Conservation (phyloP, 2,797 vertebrate genomes). For the Anas bernieri region DNA sequence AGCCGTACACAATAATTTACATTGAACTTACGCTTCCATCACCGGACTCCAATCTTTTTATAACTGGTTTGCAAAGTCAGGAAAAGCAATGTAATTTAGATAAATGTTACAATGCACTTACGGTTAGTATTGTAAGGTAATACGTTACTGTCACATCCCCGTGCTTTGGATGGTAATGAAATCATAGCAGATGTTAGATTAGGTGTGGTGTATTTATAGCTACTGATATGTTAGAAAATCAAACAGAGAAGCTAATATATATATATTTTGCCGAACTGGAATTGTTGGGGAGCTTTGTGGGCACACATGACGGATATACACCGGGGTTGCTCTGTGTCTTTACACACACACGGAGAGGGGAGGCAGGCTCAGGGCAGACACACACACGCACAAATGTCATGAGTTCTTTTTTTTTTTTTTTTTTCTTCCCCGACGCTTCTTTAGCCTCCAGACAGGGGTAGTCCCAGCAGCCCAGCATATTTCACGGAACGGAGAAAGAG, state of each 20-base stretch:
- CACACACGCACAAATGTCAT: slow-evolving; percentile 15
- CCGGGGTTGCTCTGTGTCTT: background rate
- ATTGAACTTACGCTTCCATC: slow-evolving; percentile 63
- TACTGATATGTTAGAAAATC: slow-evolving; percentile 52
- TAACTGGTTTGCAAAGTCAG: slow-evolving; percentile 74
- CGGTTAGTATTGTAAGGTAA: slow-evolving; percentile 64
- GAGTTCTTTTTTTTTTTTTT: background rate
- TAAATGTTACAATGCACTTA: slow-evolving; percentile 72
- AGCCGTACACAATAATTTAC: slow-evolving; percentile 64
- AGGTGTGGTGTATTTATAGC: slow-evolving; percentile 56
- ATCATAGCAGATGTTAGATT: slow-evolving; percentile 72
- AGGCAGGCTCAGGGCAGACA: slow-evolving; percentile 31
- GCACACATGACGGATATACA: background rate
- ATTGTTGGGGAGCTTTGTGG: slow-evolving; percentile 14
- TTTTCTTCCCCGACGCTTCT: background rate
- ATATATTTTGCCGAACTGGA: background rate
- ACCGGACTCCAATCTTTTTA: slow-evolving; percentile 66
- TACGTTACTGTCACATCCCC: slow-evolving; percentile 72
- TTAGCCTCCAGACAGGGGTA: background rate
- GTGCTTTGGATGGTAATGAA: slow-evolving; percentile 73
- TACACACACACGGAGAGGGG: background rate
- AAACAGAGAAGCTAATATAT: slow-evolving; percentile 12
- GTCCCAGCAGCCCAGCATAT: background rate
- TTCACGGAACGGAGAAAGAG: background rate
- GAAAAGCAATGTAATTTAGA: slow-evolving; percentile 77